Evolutionary conservation across 2,888 invertebrate genomes (phyloP), one percentile per base, ranked within the genome.

Genomic region (Taphrorychus bicolor): DNA sequence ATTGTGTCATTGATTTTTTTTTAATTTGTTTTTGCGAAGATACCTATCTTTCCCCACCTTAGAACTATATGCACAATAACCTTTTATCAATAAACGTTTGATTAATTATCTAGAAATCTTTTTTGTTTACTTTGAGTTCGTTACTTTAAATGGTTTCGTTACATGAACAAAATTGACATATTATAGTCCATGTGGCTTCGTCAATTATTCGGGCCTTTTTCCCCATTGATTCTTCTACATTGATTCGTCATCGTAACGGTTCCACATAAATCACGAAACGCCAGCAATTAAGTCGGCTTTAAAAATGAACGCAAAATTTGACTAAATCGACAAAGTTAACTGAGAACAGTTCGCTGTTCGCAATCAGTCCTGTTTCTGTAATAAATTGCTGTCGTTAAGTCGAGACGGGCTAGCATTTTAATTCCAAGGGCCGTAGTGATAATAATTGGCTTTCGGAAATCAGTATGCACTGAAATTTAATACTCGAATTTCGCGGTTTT

Each of bases 311-410:
- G 32, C 32, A 32, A 32, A 32, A 32, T 32, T 32, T 32, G 32
- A 32, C 32, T 32, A 32, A 32, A 32, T 32, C 32, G 32, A 32
- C 32, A 32, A 32, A 32, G 32, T 32, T 32, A 32, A 32, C 32
- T 32, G 32, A 32, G 11, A 32, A 32, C 32, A 32, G 32, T 32
- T 32, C 32, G 32, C 32, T 32, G 32, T 52, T 57, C 14, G 42
- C 42, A 57, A 57, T 57, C 57, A 57, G 18, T 41, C 42, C 17
- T 19, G 57, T 57, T 42, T 57, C 57, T 19, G 19, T 40, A 57
- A 57, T 57, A 40, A 57, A 57, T 57, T 40, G 57, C 41, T 42
- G 41, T 57, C 42, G 57, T 57, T 57, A 57, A 57, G 22, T 41
- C 14, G 57, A 57, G 42, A 57, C 24, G 53, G 54, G 54, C 24